A percentile compares a stretch with the other conserved stretches of the same genome.
These are phyloP conservation scores for Idaea straminata DNA, from an alignment of 2,888 invertebrate species.

Conservation along the genomic window DNA sequence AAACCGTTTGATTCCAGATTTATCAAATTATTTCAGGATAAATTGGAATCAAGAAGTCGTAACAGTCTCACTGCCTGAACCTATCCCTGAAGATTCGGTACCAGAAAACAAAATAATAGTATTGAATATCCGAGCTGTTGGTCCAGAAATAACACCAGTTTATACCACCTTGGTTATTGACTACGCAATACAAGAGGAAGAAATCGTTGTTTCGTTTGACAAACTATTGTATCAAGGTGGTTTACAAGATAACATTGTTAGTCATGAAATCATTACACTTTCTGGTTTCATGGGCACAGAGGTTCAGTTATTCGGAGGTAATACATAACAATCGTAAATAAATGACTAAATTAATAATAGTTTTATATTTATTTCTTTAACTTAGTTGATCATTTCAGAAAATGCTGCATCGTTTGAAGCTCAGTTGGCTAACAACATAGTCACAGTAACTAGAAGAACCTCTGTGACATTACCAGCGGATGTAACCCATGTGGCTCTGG, in stretches of 20 bases:
- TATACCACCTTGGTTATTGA: slow-evolving; percentile 19
- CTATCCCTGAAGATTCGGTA: slow-evolving; percentile 26
- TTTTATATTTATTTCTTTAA: neutral
- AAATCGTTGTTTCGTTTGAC: slow-evolving; percentile 37
- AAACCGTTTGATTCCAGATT: slow-evolving; percentile 16
- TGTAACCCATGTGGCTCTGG: no score
- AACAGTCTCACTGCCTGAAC: slow-evolving; percentile 15
- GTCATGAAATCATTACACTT: slow-evolving; percentile 50
- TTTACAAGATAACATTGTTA: slow-evolving; percentile 33
- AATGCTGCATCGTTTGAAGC: no score
- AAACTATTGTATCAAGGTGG: slow-evolving; percentile 50
- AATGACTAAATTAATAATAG: neutral
- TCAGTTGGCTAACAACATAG: no score
- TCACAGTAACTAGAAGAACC: no score
- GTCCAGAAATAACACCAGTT: slow-evolving; percentile 19
- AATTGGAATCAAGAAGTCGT: slow-evolving; percentile 18
- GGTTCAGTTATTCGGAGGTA: slow-evolving; percentile 54
- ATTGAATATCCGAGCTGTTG: slow-evolving; percentile 29
- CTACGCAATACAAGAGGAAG: neutral
- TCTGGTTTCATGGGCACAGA: slow-evolving; percentile 36
- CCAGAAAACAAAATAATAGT: slow-evolving; percentile 27
- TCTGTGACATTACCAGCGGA: no score
- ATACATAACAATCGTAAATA: slow-evolving; percentile 7
- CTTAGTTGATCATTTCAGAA: neutral
- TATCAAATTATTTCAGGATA: slow-evolving; percentile 17